Evolutionary conservation across 2,888 invertebrate species (phyloP).

Genomic region (Oasisia sp.): DNA sequence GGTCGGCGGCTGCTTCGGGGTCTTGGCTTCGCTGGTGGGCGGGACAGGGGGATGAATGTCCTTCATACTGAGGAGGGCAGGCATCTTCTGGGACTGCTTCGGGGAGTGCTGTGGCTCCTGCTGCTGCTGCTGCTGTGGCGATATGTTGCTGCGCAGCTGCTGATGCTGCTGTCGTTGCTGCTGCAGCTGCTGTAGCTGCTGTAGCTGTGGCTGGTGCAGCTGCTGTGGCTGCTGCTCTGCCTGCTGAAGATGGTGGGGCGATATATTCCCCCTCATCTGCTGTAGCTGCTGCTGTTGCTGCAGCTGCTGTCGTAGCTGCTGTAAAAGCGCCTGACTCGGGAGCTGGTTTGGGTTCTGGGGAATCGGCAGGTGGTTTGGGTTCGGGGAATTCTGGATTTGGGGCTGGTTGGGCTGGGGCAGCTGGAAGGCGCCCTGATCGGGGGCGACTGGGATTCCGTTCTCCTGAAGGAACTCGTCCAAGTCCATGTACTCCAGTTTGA

Average conservation of each 20-base stretch:
- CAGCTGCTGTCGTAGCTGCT: neutral
- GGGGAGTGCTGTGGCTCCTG: neutral
- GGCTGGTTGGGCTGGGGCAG: neutral
- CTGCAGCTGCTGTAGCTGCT: neutral
- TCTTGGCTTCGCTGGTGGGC: neutral
- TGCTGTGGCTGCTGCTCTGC: slow-evolving; percentile 21
- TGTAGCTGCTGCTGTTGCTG: slow-evolving; percentile 18
- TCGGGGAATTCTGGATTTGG: neutral
- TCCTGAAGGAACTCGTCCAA: slow-evolving; percentile 83
- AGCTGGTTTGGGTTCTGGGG: slow-evolving; percentile 12
- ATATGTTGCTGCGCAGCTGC: slow-evolving; percentile 5
- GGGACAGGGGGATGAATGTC: neutral
- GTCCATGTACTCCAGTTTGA: slow-evolving; percentile 88
- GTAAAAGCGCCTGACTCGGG: neutral
- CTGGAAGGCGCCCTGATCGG: slow-evolving; percentile 18
- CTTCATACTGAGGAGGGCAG: neutral
- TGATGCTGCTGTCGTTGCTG: neutral
- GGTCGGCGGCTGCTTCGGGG: neutral
- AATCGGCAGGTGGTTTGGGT: neutral
- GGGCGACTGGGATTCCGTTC: slow-evolving; percentile 22
- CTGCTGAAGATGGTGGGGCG: slow-evolving; percentile 13
- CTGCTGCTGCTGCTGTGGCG: neutral
- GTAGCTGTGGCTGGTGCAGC: neutral
- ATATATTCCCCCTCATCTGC: neutral
- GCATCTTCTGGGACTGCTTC: neutral